These are phyloP conservation scores for Prunella strophiata DNA, from an alignment of 2,797 vertebrate species.

Conservation along the genomic window DNA sequence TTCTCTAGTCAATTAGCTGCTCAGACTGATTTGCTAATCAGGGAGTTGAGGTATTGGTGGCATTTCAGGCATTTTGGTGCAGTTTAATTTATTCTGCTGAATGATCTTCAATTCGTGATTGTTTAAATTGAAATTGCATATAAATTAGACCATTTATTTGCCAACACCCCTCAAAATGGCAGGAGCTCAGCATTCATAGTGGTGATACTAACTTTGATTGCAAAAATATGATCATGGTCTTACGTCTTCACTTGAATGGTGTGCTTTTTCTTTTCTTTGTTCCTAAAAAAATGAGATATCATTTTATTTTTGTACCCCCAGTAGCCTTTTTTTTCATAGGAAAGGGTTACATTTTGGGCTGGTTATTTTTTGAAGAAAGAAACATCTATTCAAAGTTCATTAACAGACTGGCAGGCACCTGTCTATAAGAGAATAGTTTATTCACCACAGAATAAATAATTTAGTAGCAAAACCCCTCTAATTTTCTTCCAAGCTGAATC, in stretches of 20 bases:
- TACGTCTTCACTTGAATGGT: background rate
- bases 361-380: background rate
- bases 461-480: background rate
- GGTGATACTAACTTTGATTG: background rate
- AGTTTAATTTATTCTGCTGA: slow-evolving; percentile 30
- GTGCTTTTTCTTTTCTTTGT: background rate
- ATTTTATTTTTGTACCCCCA: background rate
- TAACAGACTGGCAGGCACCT: background rate
- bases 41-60: slow-evolving; percentile 54
- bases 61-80: slow-evolving; percentile 47
- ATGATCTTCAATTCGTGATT: slow-evolving; percentile 63
- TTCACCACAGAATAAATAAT: background rate
- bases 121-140: slow-evolving; percentile 60
- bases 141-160: slow-evolving; percentile 48
- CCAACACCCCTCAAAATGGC: background rate
- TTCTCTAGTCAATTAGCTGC: slow-evolving; percentile 60
- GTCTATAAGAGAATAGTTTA: background rate
- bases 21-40: slow-evolving; percentile 58
- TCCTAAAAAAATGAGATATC: background rate
- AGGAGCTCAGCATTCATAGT: slow-evolving; percentile 2
- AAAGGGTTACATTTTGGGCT: background rate
- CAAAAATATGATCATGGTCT: background rate
- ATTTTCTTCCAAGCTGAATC: background rate
- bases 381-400: background rate
- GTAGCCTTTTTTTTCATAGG: background rate